These are phyloP conservation scores for Pristis pectinata DNA, from an alignment of 2,797 vertebrate genomes.

Conservation along the genomic window DNA sequence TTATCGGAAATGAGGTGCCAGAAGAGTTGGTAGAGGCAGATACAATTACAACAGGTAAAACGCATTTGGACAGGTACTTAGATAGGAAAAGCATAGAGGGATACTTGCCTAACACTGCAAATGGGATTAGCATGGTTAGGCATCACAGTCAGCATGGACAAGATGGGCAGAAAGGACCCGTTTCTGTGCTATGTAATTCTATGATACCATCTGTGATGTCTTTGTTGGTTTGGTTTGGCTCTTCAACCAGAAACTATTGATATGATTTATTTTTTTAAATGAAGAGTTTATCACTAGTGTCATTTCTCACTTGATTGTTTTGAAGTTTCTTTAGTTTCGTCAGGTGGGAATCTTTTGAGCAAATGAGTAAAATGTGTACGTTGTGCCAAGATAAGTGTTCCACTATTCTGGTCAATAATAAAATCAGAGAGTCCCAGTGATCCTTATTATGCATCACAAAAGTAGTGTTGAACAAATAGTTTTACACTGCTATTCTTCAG, in stretches of 20 bases:
- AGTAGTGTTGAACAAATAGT: slow-evolving; percentile 71
- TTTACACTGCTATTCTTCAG: slow-evolving; percentile 44
- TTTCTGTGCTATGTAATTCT: too few relatives aligned
- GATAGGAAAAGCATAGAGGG: too few relatives aligned
- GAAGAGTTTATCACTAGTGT: slow-evolving; percentile 74
- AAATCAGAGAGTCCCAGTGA: slow-evolving; percentile 82
- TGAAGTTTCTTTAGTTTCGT: slow-evolving; percentile 96
- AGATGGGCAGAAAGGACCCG: too few relatives aligned
- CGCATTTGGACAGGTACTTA: too few relatives aligned
- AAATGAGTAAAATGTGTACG: slow-evolving; percentile 81
- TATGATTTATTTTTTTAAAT: slow-evolving; percentile 84
- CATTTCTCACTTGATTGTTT: slow-evolving; percentile 76
- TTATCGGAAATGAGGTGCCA: too few relatives aligned
- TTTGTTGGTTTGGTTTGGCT: slow-evolving; percentile 86
- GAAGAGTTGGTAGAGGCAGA: too few relatives aligned
- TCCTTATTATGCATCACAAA: slow-evolving; percentile 73
- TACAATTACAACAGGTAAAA: too few relatives aligned
- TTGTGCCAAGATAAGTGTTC: slow-evolving; percentile 72
- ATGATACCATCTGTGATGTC: slow-evolving; percentile 66
- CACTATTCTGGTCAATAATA: slow-evolving; percentile 69
- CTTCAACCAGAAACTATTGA: slow-evolving; percentile 80
- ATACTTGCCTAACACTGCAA: too few relatives aligned
- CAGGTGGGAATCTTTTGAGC: slow-evolving; percentile 92
- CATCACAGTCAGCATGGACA: too few relatives aligned
- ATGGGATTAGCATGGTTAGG: too few relatives aligned